Evolutionary conservation across 2,888 invertebrate species (phyloP).

Genomic region (Sphaeridia pumilis): DNA sequence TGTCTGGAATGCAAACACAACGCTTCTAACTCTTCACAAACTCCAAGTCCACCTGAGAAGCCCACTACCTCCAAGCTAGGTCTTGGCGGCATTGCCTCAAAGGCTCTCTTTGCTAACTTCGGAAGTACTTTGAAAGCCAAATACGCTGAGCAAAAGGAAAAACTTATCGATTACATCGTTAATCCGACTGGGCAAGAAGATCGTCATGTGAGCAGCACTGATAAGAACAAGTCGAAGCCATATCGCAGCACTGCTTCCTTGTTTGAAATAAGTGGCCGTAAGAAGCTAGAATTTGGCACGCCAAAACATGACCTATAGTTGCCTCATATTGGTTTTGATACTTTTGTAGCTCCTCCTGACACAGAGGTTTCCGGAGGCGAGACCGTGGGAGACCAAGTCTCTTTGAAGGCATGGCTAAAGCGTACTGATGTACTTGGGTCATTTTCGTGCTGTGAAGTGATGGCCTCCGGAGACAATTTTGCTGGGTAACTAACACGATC

Average conservation of each 20-base stretch:
- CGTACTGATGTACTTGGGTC: conserved; percentile 71
- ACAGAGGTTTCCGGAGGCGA: conserved; percentile 42
- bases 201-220: conserved; percentile 70
- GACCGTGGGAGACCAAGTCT: conserved; percentile 58
- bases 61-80: conserved; percentile 12
- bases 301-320: too few relatives aligned
- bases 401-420: conserved; percentile 65
- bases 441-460: conserved; percentile 85
- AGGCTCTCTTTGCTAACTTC: conserved; percentile 19
- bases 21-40: conserved; percentile 8
- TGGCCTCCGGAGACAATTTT: conserved; percentile 75
- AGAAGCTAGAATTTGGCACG: too few relatives aligned
- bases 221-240: conserved; percentile 53
- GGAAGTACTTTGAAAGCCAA: conserved; percentile 64
- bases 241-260: conserved; percentile 74
- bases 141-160: conserved; percentile 82
- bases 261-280: conserved; percentile 43
- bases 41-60: conserved; percentile 7
- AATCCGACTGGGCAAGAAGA: conserved; percentile 60
- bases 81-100: conserved; percentile 16
- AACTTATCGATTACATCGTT: conserved; percentile 83
- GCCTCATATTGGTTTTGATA: too few relatives aligned
- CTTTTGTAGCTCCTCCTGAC: conserved; percentile 8
- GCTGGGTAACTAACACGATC: too few relatives aligned
- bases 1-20: conserved; percentile 60